Base-by-base conservation (phyloP, 1,140 invertebrate genomes). In the Plodia interpunctella region DNA sequence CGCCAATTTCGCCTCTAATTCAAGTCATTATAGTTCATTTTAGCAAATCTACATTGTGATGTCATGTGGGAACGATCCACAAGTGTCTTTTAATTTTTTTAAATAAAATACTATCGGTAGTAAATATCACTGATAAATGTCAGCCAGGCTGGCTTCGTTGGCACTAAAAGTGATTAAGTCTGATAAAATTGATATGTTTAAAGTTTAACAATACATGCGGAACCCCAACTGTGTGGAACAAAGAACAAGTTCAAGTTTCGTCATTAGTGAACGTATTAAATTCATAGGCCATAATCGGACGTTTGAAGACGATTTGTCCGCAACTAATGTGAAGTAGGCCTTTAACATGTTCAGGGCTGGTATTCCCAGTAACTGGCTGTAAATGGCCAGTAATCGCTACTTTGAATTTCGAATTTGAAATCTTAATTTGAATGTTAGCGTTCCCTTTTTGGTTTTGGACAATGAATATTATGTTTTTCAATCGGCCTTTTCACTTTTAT, bases 1-100 rank as follows among this genome's bases (percentile, higher is more conserved):
- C 18, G 55, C 59, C 55, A 64, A 70, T 66, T 57, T 74, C 11
- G 49, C 52, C 66, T 25, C 59, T 68, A 72, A 56, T 17, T n/a
- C 52, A 44, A 60, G 35, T 51, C n/a, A 32, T 55, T 62, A 65
- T 52, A 30, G 20, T 52, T 21, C 20, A 58, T 49, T 44, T 44
- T 44, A 2, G 10, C 38, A 15, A 44, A 15, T 44, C 13, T 2
- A 15, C 38, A n/a, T 44, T 15, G 3, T 17, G 38, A 44, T 15
- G 38, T 44, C 38, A 44, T 44, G 38, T 44, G 38, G 38, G 38
- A 44, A 44, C 38, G 38, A 44, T 15, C 38, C 15, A 44, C 38
- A 44, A 44, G 38, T 44, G 38, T 44, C 38, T 44, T 44, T 44
- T 44, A 44, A 44, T 6, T 10, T n/a, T n/a, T 32, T 10, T 6